Evolutionary conservation across 2,797 vertebrate species (phyloP).

Genomic region (Poeciliopsis presidionis): DNA sequence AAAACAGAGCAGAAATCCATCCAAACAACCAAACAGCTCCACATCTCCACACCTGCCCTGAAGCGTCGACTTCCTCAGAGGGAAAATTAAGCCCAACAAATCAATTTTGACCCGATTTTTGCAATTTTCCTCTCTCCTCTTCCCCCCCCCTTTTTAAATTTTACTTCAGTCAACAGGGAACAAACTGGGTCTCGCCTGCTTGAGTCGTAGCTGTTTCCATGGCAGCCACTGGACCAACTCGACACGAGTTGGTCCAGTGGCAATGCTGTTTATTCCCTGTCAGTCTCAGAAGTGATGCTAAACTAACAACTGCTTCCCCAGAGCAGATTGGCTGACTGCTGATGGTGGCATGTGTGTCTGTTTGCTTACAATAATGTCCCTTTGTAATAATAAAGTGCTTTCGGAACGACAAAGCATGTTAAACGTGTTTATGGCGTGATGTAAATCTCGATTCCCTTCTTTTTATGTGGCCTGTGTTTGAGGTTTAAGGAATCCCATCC

Average conservation of each 20-base stretch:
- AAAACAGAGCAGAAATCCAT: slow-evolving; percentile 42
- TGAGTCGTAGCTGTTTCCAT: slow-evolving; percentile 77
- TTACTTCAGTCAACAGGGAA: slow-evolving; percentile 53
- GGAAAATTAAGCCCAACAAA: slow-evolving; percentile 39
- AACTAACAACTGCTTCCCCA: slow-evolving; percentile 55
- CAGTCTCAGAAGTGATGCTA: slow-evolving; percentile 76
- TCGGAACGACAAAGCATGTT: background rate
- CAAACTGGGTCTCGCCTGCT: slow-evolving; percentile 67
- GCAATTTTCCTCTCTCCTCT: background rate
- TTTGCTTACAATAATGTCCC: background rate
- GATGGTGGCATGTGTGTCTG: slow-evolving; percentile 7
- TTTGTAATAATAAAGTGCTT: background rate
- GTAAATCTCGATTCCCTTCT: background rate
- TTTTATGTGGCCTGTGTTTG: slow-evolving; percentile 5
- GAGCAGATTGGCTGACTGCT: slow-evolving; percentile 34
- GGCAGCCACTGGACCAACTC: slow-evolving; percentile 71
- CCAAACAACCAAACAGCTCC: slow-evolving; percentile 14
- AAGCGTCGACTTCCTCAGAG: slow-evolving; percentile 32
- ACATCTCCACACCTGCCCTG: slow-evolving; percentile 12
- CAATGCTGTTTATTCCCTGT: slow-evolving; percentile 72
- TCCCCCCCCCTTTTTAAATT: slow-evolving; percentile 9
- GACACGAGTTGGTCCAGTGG: no score
- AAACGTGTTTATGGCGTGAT: background rate
- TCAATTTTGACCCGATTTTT: slow-evolving; percentile 60
- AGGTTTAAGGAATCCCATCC: slow-evolving; percentile 22